Evolutionary conservation across 2,888 invertebrate genomes (phyloP).

Genomic region (Mactromeris polynyma): DNA sequence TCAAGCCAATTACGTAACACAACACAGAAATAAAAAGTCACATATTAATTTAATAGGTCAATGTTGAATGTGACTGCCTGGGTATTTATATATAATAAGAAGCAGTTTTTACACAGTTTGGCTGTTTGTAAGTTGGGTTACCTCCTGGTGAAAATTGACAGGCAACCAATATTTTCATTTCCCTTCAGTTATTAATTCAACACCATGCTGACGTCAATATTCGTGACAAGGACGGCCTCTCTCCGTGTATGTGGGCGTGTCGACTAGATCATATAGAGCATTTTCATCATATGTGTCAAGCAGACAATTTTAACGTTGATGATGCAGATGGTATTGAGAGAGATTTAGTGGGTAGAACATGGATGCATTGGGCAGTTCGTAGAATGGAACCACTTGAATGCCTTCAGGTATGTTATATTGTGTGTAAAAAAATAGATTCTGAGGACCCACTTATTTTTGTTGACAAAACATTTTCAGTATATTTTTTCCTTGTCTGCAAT

Average conservation of each 20-base stretch:
- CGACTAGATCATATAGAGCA: constrained; percentile 86
- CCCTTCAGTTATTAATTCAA: constrained; percentile 82
- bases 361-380: constrained; percentile 87
- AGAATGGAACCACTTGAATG: constrained; percentile 86
- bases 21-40: too few species aligned
- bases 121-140: too few species aligned
- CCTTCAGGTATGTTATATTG: constrained; percentile 80
- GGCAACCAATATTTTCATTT: not conserved
- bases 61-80: too few species aligned
- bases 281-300: constrained; percentile 82
- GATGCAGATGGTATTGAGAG: constrained; percentile 84
- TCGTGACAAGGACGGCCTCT: constrained; percentile 86
- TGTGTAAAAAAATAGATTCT: too few species aligned
- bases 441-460: too few species aligned
- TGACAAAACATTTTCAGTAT: too few species aligned
- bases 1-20: too few species aligned
- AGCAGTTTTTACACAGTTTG: too few species aligned
- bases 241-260: constrained; percentile 87
- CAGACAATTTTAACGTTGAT: constrained; percentile 77
- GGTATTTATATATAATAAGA: too few species aligned
- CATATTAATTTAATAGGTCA: too few species aligned
- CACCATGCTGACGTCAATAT: constrained; percentile 80
- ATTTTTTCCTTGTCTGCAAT: too few species aligned
- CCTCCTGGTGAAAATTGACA: too few species aligned
- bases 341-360: constrained; percentile 85